Base-by-base conservation (phyloP, 2,888 invertebrate genomes). In the Macrophya annulata region DNA sequence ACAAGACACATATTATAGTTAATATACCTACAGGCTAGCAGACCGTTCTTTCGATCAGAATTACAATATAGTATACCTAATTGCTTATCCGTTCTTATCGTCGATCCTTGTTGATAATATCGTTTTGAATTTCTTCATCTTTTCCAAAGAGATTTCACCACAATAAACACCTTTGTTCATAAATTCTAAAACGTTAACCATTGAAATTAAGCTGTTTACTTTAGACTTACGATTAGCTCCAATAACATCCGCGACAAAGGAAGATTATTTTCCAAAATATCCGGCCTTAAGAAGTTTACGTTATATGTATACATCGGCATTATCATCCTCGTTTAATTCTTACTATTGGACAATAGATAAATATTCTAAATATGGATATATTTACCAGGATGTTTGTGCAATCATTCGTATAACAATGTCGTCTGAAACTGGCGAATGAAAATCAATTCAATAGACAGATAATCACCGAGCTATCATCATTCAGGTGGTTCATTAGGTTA, bases 401-500 rank as follows among this genome's bases (percentile, higher is more conserved):
- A 43, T 45, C 43, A 74, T 43, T 74, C 74, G 74, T 43, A 45
- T 0, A 21, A 74, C 74, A 21, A 25, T 45, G 45, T 74, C 21
- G 45, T n/a, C 15, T 77, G 21, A 65, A 77, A 81, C 87, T 87
- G 55, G 87, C 10, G 31, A 55, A 87, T 88, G 87, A 87, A 88
- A 90, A 90, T 90, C 90, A 89, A 90, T 91, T 92, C 90, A 90
- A 92, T 91, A 90, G 90, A 91, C 90, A 91, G 89, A 91, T 92
- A 92, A 92, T 93, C 90, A 88, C 87, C 87, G 85, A 85, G 86
- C 88, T 91, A 92, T 92, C 92, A 93, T 92, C 91, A 92, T 92
- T 92, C 91, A 91, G 90, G 87, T 89, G 89, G 91, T 92, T 93
- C 92, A 91, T 93, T 91, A 91, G 90, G 91, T 93, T 93, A 92